Conservation (phyloP, 2,113 vertebrate species). For the Hippocampus barbouri region DNA sequence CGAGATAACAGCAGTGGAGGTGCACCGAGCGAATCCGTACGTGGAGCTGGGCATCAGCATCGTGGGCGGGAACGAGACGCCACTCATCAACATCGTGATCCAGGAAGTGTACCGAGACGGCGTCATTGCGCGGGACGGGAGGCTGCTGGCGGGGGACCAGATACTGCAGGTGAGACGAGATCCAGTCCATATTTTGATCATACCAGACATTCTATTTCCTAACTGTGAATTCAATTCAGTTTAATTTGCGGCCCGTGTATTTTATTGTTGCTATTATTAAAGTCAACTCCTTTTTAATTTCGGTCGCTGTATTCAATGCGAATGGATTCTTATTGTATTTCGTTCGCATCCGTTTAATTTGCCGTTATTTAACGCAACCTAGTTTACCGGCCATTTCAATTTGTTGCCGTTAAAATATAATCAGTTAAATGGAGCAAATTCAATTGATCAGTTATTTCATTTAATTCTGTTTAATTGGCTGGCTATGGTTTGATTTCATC, state of each 20-base stretch:
- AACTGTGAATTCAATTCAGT: neutral
- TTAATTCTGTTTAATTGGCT: too few relatives aligned
- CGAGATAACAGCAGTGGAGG: slow-evolving; percentile 94
- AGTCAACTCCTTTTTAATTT: too few relatives aligned
- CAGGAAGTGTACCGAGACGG: slow-evolving; percentile 97
- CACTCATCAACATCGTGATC: slow-evolving; percentile 96
- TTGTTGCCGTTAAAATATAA: too few relatives aligned
- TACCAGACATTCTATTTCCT: neutral
- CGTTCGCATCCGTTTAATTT: too few relatives aligned
- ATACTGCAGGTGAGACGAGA: slow-evolving; percentile 83
- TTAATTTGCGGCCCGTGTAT: neutral
- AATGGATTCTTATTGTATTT: too few relatives aligned
- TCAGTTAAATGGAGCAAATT: too few relatives aligned
- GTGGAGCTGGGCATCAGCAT: slow-evolving; percentile 95
- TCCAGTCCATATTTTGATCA: slow-evolving; percentile 24
- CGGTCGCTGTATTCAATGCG: too few relatives aligned
- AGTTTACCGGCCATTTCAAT: too few relatives aligned
- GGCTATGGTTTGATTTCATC: too few relatives aligned
- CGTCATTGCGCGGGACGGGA: slow-evolving; percentile 90
- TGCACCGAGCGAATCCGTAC: slow-evolving; percentile 92
- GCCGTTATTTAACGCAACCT: too few relatives aligned
- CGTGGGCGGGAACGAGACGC: slow-evolving; percentile 96
- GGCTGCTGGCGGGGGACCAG: slow-evolving; percentile 95
- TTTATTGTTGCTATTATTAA: neutral
- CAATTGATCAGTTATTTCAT: too few relatives aligned